Evolutionary conservation across 1,140 invertebrate genomes (phyloP).

Genomic region (Drosophila prosaltans): DNA sequence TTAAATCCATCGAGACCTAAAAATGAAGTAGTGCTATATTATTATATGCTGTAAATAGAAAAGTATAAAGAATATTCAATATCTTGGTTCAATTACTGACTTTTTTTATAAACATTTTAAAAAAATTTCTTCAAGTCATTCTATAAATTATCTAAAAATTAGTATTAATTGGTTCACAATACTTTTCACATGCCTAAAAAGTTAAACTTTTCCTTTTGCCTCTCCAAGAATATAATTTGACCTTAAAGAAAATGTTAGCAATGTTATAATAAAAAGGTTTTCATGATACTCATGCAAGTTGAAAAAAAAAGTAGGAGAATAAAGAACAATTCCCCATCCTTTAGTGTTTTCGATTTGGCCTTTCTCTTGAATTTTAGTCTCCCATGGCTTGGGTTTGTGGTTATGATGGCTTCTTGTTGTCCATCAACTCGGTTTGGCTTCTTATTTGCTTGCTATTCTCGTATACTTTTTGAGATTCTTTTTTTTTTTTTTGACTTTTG

Average conservation of each 20-base stretch:
- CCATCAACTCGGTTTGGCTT: slow-evolving; percentile 4
- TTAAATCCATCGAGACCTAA: not conserved
- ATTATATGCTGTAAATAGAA: too few species aligned
- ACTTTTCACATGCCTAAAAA: too few species aligned
- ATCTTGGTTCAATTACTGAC: too few species aligned
- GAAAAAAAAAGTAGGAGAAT: not conserved
- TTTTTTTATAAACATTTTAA: too few species aligned
- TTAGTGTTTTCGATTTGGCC: not conserved
- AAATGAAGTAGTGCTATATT: too few species aligned
- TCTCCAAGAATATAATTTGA: too few species aligned
- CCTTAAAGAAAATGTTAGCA: not conserved
- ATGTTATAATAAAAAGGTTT: not conserved
- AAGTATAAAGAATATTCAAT: too few species aligned
- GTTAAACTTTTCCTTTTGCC: too few species aligned
- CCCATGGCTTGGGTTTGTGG: slow-evolving; percentile 18
- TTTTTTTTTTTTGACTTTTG: slow-evolving; percentile 34
- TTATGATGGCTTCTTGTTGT: slow-evolving; percentile 18
- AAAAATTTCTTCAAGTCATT: too few species aligned
- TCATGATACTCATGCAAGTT: not conserved
- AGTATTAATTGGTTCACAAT: too few species aligned
- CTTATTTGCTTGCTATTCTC: slow-evolving; percentile 29
- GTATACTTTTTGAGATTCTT: slow-evolving; percentile 9
- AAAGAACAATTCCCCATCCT: not conserved
- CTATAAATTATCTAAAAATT: too few species aligned
- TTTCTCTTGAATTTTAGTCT: not conserved